These are phyloP conservation scores for Rhegmatorhina hoffmannsi DNA, from an alignment of 2,113 vertebrate species.

Conservation along the genomic window DNA sequence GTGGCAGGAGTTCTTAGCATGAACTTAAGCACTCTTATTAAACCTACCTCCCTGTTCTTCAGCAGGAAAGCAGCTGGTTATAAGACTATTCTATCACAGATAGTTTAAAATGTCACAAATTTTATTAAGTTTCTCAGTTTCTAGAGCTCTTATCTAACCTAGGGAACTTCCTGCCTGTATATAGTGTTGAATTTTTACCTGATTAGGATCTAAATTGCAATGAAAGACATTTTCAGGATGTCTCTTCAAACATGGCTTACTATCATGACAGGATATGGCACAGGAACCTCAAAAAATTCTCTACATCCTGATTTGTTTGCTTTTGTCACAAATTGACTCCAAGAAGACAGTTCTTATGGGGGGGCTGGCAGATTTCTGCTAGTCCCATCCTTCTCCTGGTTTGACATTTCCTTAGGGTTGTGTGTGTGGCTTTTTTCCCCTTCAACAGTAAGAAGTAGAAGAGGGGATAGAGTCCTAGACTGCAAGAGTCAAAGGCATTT, in stretches of 20 bases:
- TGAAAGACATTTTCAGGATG: background rate
- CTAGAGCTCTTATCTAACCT: background rate
- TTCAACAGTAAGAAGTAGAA: background rate
- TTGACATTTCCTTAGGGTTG: background rate
- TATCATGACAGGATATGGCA: background rate
- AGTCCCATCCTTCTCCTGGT: background rate
- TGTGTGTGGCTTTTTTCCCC: background rate
- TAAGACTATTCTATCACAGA: background rate
- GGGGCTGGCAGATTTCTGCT: background rate
- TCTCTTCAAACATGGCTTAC: background rate
- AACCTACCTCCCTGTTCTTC: background rate
- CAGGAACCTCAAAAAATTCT: background rate
- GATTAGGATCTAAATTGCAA: background rate
- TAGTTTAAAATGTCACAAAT: background rate
- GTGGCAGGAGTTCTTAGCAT: background rate
- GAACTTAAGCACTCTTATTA: background rate
- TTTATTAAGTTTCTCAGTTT: background rate
- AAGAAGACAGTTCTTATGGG: background rate
- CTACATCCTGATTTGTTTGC: background rate
- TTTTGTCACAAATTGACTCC: background rate
- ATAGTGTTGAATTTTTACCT: background rate
- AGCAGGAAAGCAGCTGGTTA: background rate
- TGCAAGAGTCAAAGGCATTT: background rate
- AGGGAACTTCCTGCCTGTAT: background rate
- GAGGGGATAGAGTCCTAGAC: background rate